A percentile compares a stretch with the other conserved stretches of the same genome.
Evolutionary conservation across 2,888 invertebrate species (phyloP).

Genomic region (Melanargia galathea): DNA sequence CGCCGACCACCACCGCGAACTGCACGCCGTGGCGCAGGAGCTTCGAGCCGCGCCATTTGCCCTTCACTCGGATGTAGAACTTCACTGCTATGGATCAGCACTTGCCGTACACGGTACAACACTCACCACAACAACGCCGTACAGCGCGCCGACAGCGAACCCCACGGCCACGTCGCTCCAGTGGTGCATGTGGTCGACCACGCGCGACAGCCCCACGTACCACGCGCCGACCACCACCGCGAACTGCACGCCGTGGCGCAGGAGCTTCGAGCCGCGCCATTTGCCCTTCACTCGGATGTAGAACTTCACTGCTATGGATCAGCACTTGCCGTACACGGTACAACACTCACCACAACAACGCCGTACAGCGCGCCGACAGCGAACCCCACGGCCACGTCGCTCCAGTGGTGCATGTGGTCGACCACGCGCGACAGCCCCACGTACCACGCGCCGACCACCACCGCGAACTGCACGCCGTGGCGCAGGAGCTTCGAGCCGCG

Average conservation of each 20-base stretch:
- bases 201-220: conserved; percentile 89
- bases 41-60: too few species aligned
- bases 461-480: conserved; percentile 87
- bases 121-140: conserved; percentile 79
- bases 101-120: neutral
- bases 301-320: too few species aligned
- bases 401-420: conserved; percentile 95
- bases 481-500: conserved; percentile 87
- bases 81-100: too few species aligned
- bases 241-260: too few species aligned
- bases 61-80: too few species aligned
- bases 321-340: too few species aligned
- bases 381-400: conserved; percentile 91
- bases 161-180: conserved; percentile 94
- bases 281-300: too few species aligned
- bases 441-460: conserved; percentile 86
- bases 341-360: conserved; percentile 70
- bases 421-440: conserved; percentile 90
- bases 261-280: too few species aligned
- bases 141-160: conserved; percentile 80
- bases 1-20: conserved; percentile 81
- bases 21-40: too few species aligned
- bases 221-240: conserved; percentile 84
- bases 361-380: conserved; percentile 82
- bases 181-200: conserved; percentile 95